Percentiles rank a stretch among this genome's conserved stretches.
Conservation (phyloP, 2,113 vertebrate genomes). For the Leucosticte australis region DNA sequence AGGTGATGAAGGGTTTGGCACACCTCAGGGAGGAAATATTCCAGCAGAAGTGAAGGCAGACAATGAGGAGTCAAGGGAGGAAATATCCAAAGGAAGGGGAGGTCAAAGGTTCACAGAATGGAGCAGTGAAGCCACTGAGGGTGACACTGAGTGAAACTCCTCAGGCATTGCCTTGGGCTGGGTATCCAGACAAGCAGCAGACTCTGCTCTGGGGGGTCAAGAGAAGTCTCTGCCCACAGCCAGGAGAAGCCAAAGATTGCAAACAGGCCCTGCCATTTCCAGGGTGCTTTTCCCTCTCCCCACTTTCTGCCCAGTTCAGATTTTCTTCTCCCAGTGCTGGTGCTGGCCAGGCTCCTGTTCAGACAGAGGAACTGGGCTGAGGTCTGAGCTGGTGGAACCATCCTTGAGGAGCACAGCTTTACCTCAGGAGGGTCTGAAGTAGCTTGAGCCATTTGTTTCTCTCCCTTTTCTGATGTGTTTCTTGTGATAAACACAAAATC, state of each 20-base stretch:
- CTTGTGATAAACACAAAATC: neutral
- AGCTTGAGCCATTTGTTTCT: neutral
- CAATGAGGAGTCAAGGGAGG: neutral
- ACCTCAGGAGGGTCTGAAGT: neutral
- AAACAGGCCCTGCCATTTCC: neutral
- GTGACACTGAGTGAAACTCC: neutral
- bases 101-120: conserved; percentile 40
- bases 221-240: neutral
- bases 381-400: neutral
- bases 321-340: neutral
- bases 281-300: neutral
- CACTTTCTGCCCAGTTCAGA: neutral
- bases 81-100: conserved; percentile 24
- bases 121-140: neutral
- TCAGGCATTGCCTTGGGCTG: neutral
- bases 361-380: neutral
- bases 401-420: neutral
- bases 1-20: conserved; percentile 42
- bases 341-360: neutral
- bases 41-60: neutral
- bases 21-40: conserved; percentile 35
- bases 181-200: neutral
- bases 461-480: neutral
- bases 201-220: neutral
- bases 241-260: neutral